Conservation (phyloP, 1,140 invertebrate genomes). For the Drosophila persimilis region DNA sequence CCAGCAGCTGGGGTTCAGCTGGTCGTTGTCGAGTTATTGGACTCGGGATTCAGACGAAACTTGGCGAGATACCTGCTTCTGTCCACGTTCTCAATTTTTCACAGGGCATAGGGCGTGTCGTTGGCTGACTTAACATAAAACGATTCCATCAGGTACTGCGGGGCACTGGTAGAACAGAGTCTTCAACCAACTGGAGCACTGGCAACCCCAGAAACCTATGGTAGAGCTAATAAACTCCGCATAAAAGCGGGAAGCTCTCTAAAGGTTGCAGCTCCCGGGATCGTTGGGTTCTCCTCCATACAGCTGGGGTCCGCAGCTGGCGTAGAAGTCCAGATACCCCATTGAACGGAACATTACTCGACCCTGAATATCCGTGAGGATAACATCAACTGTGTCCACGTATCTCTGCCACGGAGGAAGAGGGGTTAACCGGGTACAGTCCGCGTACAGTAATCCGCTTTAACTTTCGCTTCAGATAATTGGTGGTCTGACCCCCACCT, state of each 20-base stretch:
- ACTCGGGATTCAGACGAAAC: constrained; percentile 3
- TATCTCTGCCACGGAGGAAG: constrained; percentile 83
- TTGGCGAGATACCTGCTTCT: constrained; percentile 55
- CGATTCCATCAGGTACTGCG: constrained; percentile 86
- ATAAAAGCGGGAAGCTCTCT: constrained; percentile 88
- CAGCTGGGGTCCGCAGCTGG: constrained; percentile 86
- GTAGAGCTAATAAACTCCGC: constrained; percentile 87
- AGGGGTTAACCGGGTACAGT: constrained; percentile 86
- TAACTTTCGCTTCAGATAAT: constrained; percentile 84
- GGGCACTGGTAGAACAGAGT: constrained; percentile 83
- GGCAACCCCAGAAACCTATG: constrained; percentile 89
- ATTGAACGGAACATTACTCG: constrained; percentile 83
- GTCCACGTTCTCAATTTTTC: constrained; percentile 49
- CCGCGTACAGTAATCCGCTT: constrained; percentile 83
- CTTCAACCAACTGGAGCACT: constrained; percentile 87
- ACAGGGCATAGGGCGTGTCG: constrained; percentile 78
- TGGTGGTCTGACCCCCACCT: constrained; percentile 91
- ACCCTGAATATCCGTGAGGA: constrained; percentile 87
- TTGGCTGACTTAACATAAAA: constrained; percentile 85
- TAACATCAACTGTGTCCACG: constrained; percentile 85
- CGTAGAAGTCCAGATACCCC: constrained; percentile 87
- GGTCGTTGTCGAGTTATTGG: constrained; percentile 45
- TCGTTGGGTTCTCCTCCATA: constrained; percentile 84
- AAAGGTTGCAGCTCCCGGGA: constrained; percentile 86
- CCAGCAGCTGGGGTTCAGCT: constrained; percentile 53